A percentile compares a stretch with the other conserved stretches of the same genome.
Evolutionary conservation across 2,888 invertebrate genomes (phyloP).

Genomic region (Lepidochrysops patricia): DNA sequence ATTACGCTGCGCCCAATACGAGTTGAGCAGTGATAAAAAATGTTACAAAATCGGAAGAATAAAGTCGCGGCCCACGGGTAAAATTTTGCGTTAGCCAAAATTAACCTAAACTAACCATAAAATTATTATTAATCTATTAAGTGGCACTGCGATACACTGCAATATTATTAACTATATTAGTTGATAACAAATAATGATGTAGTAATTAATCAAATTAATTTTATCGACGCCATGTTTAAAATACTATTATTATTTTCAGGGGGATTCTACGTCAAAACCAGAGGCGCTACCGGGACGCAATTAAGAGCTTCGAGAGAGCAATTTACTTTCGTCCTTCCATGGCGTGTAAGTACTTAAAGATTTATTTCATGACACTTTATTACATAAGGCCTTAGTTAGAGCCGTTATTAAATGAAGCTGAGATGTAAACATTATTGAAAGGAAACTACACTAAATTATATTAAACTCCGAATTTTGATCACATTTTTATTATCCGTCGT

Average conservation of each 20-base stretch:
- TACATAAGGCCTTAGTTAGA: conserved; percentile 11
- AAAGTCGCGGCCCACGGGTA: too few relatives aligned
- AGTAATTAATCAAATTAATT: not conserved
- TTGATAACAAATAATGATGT: not conserved
- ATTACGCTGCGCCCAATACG: too few relatives aligned
- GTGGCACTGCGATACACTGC: too few relatives aligned
- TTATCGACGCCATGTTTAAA: not conserved
- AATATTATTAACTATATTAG: too few relatives aligned
- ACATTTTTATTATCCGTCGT: too few relatives aligned
- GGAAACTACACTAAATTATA: not conserved
- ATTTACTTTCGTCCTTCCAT: conserved; percentile 94
- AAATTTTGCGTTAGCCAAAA: too few relatives aligned
- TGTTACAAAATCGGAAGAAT: too few relatives aligned
- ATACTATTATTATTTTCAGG: conserved; percentile 71
- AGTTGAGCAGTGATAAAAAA: too few relatives aligned
- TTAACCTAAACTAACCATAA: too few relatives aligned
- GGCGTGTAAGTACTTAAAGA: conserved; percentile 83
- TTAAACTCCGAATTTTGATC: too few relatives aligned
- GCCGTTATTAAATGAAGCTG: not conserved
- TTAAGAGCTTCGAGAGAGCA: conserved; percentile 92
- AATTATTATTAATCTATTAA: too few relatives aligned
- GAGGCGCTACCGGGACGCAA: conserved; percentile 89
- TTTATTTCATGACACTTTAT: conserved; percentile 17
- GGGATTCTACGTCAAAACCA: conserved; percentile 94
- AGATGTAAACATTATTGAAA: not conserved